Percentiles rank a stretch among this genome's conserved stretches.
Conservation (phyloP, 1,140 invertebrate genomes). For the Parapsyche elsis region DNA sequence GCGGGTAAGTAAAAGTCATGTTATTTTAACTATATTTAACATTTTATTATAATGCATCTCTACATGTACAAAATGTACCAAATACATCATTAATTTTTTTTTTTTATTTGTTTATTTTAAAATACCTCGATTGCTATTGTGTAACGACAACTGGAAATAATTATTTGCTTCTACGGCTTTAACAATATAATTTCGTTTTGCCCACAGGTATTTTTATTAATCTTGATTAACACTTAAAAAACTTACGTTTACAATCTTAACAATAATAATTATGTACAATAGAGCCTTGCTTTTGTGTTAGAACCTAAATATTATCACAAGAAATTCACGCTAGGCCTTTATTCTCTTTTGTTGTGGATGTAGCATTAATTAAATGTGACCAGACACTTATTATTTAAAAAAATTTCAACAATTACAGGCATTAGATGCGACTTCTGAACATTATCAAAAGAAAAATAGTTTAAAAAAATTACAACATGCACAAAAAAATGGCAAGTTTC, state of each 20-base stretch:
- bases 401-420: slow-evolving; percentile 47
- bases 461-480: slow-evolving; percentile 11
- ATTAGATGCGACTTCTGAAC: slow-evolving; percentile 53
- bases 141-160: slow-evolving; percentile 52
- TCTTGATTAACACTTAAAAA: slow-evolving; percentile 53
- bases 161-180: slow-evolving; percentile 46
- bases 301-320: slow-evolving; percentile 57
- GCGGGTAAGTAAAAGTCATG: not conserved
- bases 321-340: slow-evolving; percentile 55
- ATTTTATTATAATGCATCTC: slow-evolving; percentile 57
- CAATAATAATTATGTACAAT: slow-evolving; percentile 56
- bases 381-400: slow-evolving; percentile 43
- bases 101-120: slow-evolving; percentile 54
- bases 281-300: slow-evolving; percentile 56
- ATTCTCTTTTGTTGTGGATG: slow-evolving; percentile 12
- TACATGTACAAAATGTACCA: slow-evolving; percentile 52
- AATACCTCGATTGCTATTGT: slow-evolving; percentile 53
- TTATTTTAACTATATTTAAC: slow-evolving; percentile 52
- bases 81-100: slow-evolving; percentile 55
- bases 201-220: slow-evolving; percentile 42
- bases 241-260: slow-evolving; percentile 44
- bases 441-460: slow-evolving; percentile 29
- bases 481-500: slow-evolving; percentile 51
- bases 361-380: slow-evolving; percentile 35
- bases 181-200: slow-evolving; percentile 54